Conservation (phyloP, 1,140 invertebrate genomes). For the Capitella teleta region DNA sequence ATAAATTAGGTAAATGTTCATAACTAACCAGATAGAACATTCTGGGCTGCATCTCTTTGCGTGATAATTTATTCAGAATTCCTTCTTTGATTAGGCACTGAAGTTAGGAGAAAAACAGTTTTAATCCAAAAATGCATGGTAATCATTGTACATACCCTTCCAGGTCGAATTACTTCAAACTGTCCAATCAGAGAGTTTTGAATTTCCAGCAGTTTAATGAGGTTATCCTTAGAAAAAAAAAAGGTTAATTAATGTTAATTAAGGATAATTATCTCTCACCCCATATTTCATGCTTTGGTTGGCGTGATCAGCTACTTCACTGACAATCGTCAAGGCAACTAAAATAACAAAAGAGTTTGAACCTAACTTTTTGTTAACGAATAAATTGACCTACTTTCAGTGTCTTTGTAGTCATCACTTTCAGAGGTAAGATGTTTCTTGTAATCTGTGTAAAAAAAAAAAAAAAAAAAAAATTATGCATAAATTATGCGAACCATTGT, state of each 20-base stretch:
- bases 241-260: not conserved
- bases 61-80: slow-evolving; percentile 54
- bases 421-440: slow-evolving; percentile 49
- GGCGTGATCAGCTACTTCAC: slow-evolving; percentile 62
- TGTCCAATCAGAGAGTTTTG: slow-evolving; percentile 47
- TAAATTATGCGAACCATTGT: not conserved
- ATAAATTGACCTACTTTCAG: slow-evolving; percentile 37
- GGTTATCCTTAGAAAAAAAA: not conserved
- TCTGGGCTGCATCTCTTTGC: slow-evolving; percentile 56
- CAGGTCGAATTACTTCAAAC: slow-evolving; percentile 58
- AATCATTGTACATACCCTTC: slow-evolving; percentile 34
- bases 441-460: slow-evolving; percentile 43
- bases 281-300: slow-evolving; percentile 58
- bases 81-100: slow-evolving; percentile 58
- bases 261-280: slow-evolving; percentile 37
- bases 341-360: slow-evolving; percentile 10
- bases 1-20: not conserved
- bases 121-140: too few relatives aligned
- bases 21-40: slow-evolving; percentile 57
- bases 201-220: slow-evolving; percentile 49
- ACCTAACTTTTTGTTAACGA: not conserved
- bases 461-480: not conserved
- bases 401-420: slow-evolving; percentile 55
- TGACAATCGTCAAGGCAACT: slow-evolving; percentile 56
- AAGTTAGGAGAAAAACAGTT: slow-evolving; percentile 14